phyloP scores from a whole-genome alignment of 2,888 invertebrate species.

The Melinaea marsaeus region DNA sequence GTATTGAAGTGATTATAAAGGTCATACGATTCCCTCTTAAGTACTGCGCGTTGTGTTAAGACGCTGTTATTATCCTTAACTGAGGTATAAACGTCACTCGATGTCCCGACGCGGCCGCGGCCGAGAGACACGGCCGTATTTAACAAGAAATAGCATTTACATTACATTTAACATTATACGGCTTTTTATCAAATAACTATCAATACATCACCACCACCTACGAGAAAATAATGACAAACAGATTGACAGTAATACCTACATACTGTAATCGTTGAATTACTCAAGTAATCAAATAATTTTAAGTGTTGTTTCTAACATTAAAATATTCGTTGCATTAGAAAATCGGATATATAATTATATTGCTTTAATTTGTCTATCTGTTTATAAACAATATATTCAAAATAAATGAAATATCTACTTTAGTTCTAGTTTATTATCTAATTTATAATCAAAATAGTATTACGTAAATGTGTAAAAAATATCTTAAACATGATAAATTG shows the following conservation, averaged over 20 bases:
- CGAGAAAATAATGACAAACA: neutral
- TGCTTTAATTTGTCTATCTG: no score
- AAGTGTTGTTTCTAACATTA: no score
- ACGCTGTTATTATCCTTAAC: conserved; percentile 22
- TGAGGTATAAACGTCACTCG: conserved; percentile 1
- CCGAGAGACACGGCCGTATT: neutral
- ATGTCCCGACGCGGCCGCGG: neutral
- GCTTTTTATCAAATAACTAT: neutral
- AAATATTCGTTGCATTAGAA: no score
- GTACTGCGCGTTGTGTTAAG: conserved; percentile 21
- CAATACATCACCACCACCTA: neutral
- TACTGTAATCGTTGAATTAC: no score
- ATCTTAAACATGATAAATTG: no score
- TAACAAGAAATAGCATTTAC: neutral
- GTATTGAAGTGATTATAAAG: conserved; percentile 3
- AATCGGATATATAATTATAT: no score
- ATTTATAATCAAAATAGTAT: no score
- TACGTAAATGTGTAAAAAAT: no score
- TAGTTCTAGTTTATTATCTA: no score
- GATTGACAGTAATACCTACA: neutral
- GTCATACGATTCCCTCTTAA: neutral
- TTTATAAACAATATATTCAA: no score
- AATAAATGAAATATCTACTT: no score
- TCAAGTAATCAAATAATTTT: no score
- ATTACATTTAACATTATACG: neutral